Percentiles rank a stretch among this genome's conserved stretches.
Evolutionary conservation across 2,113 vertebrate species (phyloP).

Genomic region (Apodemus speciosus): DNA sequence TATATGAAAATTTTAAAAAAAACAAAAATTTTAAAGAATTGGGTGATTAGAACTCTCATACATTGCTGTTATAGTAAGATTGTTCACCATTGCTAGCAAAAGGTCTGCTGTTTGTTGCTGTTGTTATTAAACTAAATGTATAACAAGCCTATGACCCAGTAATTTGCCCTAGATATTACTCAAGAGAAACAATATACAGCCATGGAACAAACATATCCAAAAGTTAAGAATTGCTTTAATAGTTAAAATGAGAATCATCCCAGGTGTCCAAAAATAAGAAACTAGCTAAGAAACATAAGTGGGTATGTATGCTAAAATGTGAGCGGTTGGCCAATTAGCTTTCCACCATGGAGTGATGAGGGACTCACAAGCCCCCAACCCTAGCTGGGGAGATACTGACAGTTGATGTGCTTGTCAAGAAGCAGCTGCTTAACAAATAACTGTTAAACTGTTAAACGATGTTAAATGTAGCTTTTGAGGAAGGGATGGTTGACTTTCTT

Average conservation of each 20-base stretch:
- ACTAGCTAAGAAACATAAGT: not conserved
- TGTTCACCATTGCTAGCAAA: not conserved
- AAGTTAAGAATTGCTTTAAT: not conserved
- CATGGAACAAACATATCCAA: not conserved
- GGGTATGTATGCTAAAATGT: not conserved
- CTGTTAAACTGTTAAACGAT: slow-evolving; percentile 36
- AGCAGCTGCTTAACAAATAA: slow-evolving; percentile 53
- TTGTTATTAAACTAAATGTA: not conserved
- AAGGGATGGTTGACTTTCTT: not conserved
- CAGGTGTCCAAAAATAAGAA: not conserved
- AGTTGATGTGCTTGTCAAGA: not conserved
- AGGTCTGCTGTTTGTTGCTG: not conserved
- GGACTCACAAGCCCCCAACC: not conserved
- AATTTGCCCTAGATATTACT: not conserved
- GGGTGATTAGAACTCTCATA: not conserved
- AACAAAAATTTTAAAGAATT: not conserved
- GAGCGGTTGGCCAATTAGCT: too few relatives aligned
- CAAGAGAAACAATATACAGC: slow-evolving; percentile 8
- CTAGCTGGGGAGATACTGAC: not conserved
- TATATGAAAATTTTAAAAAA: not conserved
- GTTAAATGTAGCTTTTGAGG: not conserved
- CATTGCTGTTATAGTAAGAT: not conserved
- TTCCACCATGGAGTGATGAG: not conserved
- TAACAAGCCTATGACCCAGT: not conserved
- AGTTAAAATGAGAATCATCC: slow-evolving; percentile 4